These are phyloP conservation scores for Beaufortia kweichowensis DNA, from an alignment of 2,113 vertebrate species.

Conservation along the genomic window DNA sequence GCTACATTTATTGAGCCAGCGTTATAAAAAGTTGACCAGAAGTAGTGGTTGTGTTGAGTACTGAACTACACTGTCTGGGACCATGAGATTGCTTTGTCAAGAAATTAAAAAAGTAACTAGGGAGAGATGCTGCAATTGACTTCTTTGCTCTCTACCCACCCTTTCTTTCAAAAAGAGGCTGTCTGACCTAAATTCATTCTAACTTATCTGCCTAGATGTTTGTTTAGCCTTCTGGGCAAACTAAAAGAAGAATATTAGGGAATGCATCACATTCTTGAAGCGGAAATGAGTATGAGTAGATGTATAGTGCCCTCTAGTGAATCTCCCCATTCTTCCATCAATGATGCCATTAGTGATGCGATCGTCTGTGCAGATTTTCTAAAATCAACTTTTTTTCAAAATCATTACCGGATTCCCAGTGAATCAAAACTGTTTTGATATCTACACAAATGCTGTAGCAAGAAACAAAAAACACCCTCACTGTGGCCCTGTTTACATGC, in stretches of 20 bases:
- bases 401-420: slow-evolving; percentile 38
- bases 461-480: slow-evolving; percentile 44
- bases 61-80: neutral
- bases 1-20: neutral
- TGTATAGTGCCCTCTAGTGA: slow-evolving; percentile 78
- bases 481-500: neutral
- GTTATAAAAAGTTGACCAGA: neutral
- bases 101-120: slow-evolving; percentile 45
- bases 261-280: slow-evolving; percentile 68
- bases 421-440: slow-evolving; percentile 56
- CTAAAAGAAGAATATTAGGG: slow-evolving; percentile 66
- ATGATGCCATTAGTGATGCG: slow-evolving; percentile 43
- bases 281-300: slow-evolving; percentile 60
- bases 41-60: neutral
- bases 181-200: slow-evolving; percentile 78
- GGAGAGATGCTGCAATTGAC: slow-evolving; percentile 62
- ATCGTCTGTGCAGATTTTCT: slow-evolving; percentile 55
- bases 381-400: slow-evolving; percentile 61
- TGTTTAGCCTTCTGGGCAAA: slow-evolving; percentile 83
- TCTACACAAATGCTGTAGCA: slow-evolving; percentile 24
- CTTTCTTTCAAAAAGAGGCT: slow-evolving; percentile 68
- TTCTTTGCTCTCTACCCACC: slow-evolving; percentile 63
- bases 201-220: slow-evolving; percentile 79
- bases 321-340: slow-evolving; percentile 11
- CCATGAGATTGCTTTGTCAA: slow-evolving; percentile 49